Evolutionary conservation across 1,140 invertebrate species (phyloP).

Genomic region (Bombyx mori): DNA sequence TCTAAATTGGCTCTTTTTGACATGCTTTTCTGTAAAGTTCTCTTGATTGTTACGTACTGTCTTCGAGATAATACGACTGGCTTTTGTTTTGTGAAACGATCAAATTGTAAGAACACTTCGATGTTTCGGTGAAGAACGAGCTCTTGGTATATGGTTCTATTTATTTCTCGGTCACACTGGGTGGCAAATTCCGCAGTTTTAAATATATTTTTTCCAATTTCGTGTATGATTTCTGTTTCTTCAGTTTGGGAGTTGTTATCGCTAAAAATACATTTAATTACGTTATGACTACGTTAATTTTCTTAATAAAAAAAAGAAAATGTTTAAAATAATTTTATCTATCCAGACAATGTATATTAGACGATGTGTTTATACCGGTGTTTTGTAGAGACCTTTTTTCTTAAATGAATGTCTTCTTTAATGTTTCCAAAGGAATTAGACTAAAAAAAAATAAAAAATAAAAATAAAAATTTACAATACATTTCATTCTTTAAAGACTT

Average conservation of each 20-base stretch:
- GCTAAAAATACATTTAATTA: constrained; percentile 1
- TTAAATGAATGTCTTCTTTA: background rate
- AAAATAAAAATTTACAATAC: constrained; percentile 4
- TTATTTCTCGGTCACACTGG: constrained; percentile 3
- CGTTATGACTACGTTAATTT: background rate
- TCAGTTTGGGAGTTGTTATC: constrained; percentile 1
- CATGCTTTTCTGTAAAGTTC: constrained; percentile 29
- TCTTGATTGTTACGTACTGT: constrained; percentile 54
- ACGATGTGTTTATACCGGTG: constrained; percentile 7
- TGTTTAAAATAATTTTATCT: constrained; percentile 1
- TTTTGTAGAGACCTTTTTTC: constrained; percentile 9
- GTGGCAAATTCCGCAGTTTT: background rate
- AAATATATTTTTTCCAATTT: background rate
- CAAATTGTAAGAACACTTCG: constrained; percentile 36
- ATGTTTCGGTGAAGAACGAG: constrained; percentile 35
- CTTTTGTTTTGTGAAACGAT: constrained; percentile 32
- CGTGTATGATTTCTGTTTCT: background rate
- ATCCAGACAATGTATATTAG: constrained; percentile 5
- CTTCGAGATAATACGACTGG: constrained; percentile 37
- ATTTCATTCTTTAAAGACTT: background rate
- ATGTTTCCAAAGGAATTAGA: background rate
- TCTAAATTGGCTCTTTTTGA: constrained; percentile 18
- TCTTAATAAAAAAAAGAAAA: background rate
- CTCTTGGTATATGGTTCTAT: constrained; percentile 15
- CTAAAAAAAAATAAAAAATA: constrained; percentile 10